Evolutionary conservation across 2,113 vertebrate genomes (phyloP), one percentile per base, ranked within the genome.

Genomic region (Psammodynastes pulverulentus): DNA sequence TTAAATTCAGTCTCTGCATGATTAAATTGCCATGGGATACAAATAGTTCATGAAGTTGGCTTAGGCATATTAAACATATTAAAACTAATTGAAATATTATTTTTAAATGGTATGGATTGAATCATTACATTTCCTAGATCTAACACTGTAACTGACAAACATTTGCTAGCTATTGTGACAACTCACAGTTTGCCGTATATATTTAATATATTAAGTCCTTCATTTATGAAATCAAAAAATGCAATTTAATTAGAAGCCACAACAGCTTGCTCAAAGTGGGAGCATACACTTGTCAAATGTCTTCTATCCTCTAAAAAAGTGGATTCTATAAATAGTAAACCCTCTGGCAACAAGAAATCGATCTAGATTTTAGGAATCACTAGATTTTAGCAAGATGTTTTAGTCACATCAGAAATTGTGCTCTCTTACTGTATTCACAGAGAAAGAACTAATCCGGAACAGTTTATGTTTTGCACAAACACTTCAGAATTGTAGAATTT

Each of bases 401-500:
- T 89, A 58, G 88, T 85, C 4, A 58, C 45, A 43, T 86, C 39
- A 15, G 91, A 34, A 92, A 86, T 58, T 62, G 53, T 89, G 54
- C 54, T 89, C 45, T 88, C 17, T 67, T 72, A n/a, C 19, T 29
- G 4, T 67, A 10, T 46, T 58, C 62, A 84, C 17, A 46, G 26
- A 88, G 62, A 46, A 92, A 84, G 5, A 13, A 56, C 39, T 89
- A 89, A 54, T 89, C 53, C 86, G 53, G 45, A 51, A 56, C 51
- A 54, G 24, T 85, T 85, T 56, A 84, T 84, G 52, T 52, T 89
- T 92, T 62, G 67, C 45, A 91, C 91, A 95, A 97, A 95, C 92
- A 93, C 94, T 91, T 93, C 24, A 95, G 92, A 92, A 94, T 94
- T 85, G 90, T 95, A 87, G 88, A 97, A 95, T 96, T 97, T 95